Evolutionary conservation across 2,113 vertebrate genomes (phyloP).

Genomic region (Phyllopteryx taeniolatus): DNA sequence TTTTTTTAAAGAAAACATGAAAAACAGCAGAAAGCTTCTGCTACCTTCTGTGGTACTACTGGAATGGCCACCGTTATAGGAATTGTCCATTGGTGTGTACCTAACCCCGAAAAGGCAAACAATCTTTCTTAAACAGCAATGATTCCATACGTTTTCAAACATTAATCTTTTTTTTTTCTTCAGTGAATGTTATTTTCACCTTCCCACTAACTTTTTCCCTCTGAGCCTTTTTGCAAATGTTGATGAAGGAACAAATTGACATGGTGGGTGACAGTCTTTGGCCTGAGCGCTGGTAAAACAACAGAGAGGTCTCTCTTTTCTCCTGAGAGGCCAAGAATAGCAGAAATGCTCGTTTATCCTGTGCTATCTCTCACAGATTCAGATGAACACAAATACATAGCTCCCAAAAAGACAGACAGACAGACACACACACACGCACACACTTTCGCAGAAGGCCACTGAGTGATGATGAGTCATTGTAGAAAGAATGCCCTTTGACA

Average conservation of each 20-base stretch:
- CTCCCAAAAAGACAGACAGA: constrained; percentile 26
- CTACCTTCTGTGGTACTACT: constrained; percentile 37
- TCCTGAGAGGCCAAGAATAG: constrained; percentile 47
- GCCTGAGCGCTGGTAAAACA: constrained; percentile 58
- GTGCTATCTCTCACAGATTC: constrained; percentile 58
- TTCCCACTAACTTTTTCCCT: constrained; percentile 41
- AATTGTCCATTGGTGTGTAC: constrained; percentile 46
- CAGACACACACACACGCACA: constrained; percentile 17
- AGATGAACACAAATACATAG: constrained; percentile 12
- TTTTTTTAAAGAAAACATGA: background rate
- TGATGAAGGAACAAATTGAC: constrained; percentile 49
- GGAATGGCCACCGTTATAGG: constrained; percentile 36
- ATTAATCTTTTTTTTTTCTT: constrained; percentile 50
- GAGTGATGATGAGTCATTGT: constrained; percentile 74
- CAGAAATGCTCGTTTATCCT: constrained; percentile 56
- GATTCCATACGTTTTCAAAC: constrained; percentile 50
- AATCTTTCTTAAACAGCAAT: constrained; percentile 31
- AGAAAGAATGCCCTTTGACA: constrained; percentile 59
- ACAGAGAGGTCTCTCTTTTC: constrained; percentile 44
- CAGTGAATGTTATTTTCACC: constrained; percentile 56
- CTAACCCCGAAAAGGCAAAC: constrained; percentile 39
- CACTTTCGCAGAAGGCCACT: constrained; percentile 54
- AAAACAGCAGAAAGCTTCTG: constrained; percentile 7
- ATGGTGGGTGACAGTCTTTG: constrained; percentile 57
- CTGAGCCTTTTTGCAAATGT: constrained; percentile 6